A percentile compares a stretch with the other conserved stretches of the same genome.
phyloP scores from a whole-genome alignment of 1,140 invertebrate species.

The Drosophila tsacasi region DNA sequence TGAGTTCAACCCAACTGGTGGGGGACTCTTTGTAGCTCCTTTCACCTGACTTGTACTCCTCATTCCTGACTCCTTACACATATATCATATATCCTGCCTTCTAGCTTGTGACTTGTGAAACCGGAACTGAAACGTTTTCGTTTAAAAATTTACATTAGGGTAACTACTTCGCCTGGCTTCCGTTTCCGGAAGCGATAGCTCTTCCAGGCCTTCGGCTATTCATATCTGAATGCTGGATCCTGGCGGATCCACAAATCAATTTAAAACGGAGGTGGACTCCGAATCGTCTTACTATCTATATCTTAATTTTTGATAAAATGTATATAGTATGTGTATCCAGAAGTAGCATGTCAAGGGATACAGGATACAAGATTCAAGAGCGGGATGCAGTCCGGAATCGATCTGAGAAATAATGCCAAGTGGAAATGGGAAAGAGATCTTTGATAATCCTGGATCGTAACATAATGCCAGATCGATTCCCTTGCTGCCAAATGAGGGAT shows the following conservation, averaged over 20 bases:
- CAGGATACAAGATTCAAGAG: not conserved
- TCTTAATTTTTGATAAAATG: constrained; percentile 5
- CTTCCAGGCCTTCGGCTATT: not conserved
- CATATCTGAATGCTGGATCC: not conserved
- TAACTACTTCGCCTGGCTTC: not conserved
- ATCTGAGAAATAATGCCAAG: not conserved
- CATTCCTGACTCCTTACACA: not conserved
- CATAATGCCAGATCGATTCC: constrained; percentile 1
- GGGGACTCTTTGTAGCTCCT: not conserved
- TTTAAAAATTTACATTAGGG: constrained; percentile 12
- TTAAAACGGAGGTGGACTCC: not conserved
- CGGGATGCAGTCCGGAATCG: not conserved
- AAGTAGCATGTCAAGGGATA: not conserved
- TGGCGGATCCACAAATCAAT: not conserved
- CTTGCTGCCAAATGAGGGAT: not conserved
- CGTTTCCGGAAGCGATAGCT: not conserved
- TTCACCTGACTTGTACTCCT: not conserved
- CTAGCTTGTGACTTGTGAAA: constrained; percentile 51
- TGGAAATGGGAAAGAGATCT: not conserved
- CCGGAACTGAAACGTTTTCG: constrained; percentile 67
- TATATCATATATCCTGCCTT: constrained; percentile 1
- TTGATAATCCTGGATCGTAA: not conserved
- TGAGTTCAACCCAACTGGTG: not conserved
- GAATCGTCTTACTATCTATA: not conserved
- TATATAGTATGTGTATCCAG: not conserved